Conservation (phyloP, 92 coral and sea anemone species). For the Umimayanthus chanpuru region DNA sequence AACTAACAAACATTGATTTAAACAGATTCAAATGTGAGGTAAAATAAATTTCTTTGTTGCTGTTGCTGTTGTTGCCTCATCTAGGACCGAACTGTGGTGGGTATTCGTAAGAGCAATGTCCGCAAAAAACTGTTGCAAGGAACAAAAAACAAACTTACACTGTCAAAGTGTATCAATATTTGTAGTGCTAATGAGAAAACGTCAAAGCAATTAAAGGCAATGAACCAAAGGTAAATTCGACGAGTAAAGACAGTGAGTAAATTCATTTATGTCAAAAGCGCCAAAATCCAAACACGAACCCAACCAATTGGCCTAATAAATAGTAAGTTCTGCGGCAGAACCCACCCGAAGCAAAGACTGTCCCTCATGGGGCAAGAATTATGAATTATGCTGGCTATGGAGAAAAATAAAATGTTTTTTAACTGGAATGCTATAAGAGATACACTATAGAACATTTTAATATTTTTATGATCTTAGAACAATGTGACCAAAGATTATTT, state of each 20-base stretch:
- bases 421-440: too few species aligned
- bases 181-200: conserved; percentile 64
- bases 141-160: conserved; percentile 65
- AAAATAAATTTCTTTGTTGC: too few species aligned
- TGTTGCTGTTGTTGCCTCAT: too few species aligned
- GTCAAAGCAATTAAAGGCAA: conserved; percentile 37
- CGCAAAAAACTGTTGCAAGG: conserved; percentile 61
- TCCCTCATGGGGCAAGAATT: conserved; percentile 25
- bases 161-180: conserved; percentile 59
- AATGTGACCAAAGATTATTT: too few species aligned
- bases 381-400: conserved; percentile 25
- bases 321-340: conserved; percentile 29
- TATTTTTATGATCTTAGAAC: too few species aligned
- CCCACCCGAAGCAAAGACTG: conserved; percentile 14
- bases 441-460: too few species aligned
- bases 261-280: background rate
- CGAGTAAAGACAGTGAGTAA: conserved; percentile 26
- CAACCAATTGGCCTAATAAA: background rate
- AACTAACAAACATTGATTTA: too few species aligned
- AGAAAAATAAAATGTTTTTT: too few species aligned
- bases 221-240: background rate
- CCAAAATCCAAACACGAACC: conserved; percentile 18
- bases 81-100: conserved; percentile 54
- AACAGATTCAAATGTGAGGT: too few species aligned
- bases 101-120: conserved; percentile 54